A percentile compares a stretch with the other conserved stretches of the same genome.
phyloP scores from a whole-genome alignment of 2,888 invertebrate genomes.

The Blastobasis adustella region DNA sequence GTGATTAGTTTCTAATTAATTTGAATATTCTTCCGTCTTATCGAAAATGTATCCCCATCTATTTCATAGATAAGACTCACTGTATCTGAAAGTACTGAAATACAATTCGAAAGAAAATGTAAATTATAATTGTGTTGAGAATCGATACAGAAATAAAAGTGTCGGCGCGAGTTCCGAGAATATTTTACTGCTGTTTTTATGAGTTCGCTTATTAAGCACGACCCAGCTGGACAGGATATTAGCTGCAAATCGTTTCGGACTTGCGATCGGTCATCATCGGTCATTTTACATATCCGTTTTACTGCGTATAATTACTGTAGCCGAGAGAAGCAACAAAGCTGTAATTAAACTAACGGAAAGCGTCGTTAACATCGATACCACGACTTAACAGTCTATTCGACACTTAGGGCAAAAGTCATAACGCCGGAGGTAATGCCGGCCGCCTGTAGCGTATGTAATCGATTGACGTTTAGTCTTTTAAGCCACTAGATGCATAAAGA shows the following conservation, averaged over 20 bases:
- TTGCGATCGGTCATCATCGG: constrained; percentile 51
- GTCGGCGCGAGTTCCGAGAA: constrained; percentile 30
- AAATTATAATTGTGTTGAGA: too few species aligned
- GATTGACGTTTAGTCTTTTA: constrained; percentile 28
- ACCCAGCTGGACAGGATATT: constrained; percentile 57
- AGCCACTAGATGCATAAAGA: constrained; percentile 24
- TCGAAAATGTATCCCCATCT: too few species aligned
- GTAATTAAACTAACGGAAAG: constrained; percentile 66
- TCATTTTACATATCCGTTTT: constrained; percentile 62
- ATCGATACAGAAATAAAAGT: constrained; percentile 24
- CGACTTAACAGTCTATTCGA: constrained; percentile 37
- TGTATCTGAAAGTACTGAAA: too few species aligned
- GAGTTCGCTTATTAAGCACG: constrained; percentile 41
- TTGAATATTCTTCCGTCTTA: too few species aligned
- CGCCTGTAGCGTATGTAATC: constrained; percentile 22
- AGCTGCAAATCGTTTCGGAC: constrained; percentile 48
- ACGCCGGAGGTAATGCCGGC: constrained; percentile 25
- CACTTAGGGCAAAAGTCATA: constrained; percentile 40
- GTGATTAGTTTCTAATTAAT: too few species aligned
- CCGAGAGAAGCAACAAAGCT: constrained; percentile 51
- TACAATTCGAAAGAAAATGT: too few species aligned
- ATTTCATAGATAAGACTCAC: too few species aligned
- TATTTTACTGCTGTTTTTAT: constrained; percentile 47
- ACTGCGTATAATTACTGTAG: constrained; percentile 59
- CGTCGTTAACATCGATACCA: constrained; percentile 50